phyloP scores from a whole-genome alignment of 2,888 invertebrate genomes.

The Micropterix aruncella region DNA sequence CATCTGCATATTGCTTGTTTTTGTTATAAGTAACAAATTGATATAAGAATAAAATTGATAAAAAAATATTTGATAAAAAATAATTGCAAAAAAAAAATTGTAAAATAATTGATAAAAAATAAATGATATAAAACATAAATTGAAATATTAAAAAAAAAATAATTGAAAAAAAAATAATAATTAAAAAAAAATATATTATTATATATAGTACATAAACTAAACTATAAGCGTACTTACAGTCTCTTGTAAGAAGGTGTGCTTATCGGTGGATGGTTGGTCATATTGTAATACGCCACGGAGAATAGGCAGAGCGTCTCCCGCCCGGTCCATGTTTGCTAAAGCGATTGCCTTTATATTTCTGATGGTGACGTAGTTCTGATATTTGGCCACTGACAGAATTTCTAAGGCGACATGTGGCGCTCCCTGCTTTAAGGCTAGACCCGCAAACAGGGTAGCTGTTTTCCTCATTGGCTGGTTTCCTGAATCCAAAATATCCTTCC shows the following conservation, averaged over 20 bases:
- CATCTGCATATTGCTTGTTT: too few species aligned
- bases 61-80: too few species aligned
- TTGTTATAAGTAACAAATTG: too few species aligned
- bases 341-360: slow-evolving; percentile 61
- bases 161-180: too few species aligned
- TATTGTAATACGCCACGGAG: slow-evolving; percentile 40
- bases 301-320: slow-evolving; percentile 48
- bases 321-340: slow-evolving; percentile 42
- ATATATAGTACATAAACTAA: too few species aligned
- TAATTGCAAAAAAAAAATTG: too few species aligned
- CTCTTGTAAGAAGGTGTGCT: slow-evolving; percentile 48
- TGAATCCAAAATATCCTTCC: slow-evolving; percentile 39
- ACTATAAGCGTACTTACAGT: slow-evolving; percentile 29
- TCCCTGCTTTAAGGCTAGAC: slow-evolving; percentile 53
- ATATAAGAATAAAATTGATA: too few species aligned
- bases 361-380: slow-evolving; percentile 49
- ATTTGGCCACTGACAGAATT: slow-evolving; percentile 36
- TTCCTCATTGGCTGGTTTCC: slow-evolving; percentile 47
- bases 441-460: slow-evolving; percentile 46
- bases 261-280: slow-evolving; percentile 35
- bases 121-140: too few species aligned
- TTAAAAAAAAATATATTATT: too few species aligned
- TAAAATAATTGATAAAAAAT: too few species aligned
- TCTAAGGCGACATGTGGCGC: slow-evolving; percentile 54
- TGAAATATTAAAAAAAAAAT: too few species aligned